Percentiles rank a stretch among this genome's conserved stretches.
phyloP scores from a whole-genome alignment of 2,797 vertebrate species.

The Mormyrus hasselquistii region DNA sequence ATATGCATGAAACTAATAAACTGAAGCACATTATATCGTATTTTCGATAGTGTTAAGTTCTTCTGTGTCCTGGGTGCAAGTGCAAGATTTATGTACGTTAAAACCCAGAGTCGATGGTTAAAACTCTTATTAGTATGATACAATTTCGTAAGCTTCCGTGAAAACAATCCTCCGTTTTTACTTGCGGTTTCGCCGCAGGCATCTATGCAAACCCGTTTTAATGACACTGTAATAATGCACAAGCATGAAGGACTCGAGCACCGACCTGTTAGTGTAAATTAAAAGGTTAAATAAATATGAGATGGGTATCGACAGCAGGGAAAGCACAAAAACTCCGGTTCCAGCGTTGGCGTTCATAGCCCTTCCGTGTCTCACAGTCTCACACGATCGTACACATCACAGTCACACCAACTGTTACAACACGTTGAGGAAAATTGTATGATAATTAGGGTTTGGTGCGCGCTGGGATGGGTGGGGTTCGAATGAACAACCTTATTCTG shows the following conservation, averaged over 20 bases:
- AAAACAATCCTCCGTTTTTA: neutral
- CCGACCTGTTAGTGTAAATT: conserved; percentile 70
- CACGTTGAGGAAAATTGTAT: neutral
- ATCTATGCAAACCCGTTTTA: neutral
- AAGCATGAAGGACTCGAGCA: neutral
- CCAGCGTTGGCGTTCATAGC: conserved; percentile 78
- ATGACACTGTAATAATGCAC: neutral
- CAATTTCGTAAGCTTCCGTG: neutral
- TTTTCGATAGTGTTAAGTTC: neutral
- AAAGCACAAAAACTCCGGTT: conserved; percentile 81
- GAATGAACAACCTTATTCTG: neutral
- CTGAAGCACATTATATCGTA: neutral
- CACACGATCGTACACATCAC: neutral
- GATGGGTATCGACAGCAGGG: conserved; percentile 78
- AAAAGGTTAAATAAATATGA: conserved; percentile 77
- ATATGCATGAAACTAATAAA: neutral
- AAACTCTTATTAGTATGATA: neutral
- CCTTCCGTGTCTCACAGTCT: conserved; percentile 7
- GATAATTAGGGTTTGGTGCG: neutral
- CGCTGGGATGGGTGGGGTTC: neutral
- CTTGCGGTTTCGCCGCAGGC: conserved; percentile 3
- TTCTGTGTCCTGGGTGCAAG: neutral
- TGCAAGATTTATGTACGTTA: neutral
- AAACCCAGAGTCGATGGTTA: neutral
- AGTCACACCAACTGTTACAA: neutral